Conservation (phyloP, 2,888 invertebrate species). For the Eupsilia transversa region DNA sequence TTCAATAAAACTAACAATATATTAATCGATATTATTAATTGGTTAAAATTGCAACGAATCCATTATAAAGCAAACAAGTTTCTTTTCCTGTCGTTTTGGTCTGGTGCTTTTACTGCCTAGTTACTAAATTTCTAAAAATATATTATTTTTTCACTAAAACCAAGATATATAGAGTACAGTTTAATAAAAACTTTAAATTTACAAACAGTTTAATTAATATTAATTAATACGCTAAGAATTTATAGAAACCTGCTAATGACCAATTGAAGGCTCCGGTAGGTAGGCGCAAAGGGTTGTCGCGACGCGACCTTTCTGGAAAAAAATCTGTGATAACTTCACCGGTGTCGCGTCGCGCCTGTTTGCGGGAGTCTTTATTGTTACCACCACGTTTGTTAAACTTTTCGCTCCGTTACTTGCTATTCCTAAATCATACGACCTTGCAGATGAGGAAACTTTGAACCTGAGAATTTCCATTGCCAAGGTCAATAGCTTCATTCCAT, state of each 20-base stretch:
- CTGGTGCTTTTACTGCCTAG: background rate
- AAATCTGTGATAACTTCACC: too few species aligned
- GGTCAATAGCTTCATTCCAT: constrained; percentile 69
- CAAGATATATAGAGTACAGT: background rate
- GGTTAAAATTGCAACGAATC: constrained; percentile 6
- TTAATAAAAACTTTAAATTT: background rate
- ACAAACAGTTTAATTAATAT: background rate
- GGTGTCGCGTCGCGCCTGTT: too few species aligned
- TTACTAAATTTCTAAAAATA: background rate
- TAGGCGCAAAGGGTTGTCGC: too few species aligned
- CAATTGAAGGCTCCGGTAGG: too few species aligned
- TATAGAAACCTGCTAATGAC: background rate
- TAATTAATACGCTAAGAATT: background rate
- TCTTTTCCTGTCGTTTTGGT: constrained; percentile 17
- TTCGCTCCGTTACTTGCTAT: constrained; percentile 40
- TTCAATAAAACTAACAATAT: background rate
- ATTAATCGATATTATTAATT: too few species aligned
- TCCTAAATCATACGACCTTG: constrained; percentile 71
- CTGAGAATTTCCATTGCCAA: constrained; percentile 73
- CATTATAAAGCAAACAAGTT: constrained; percentile 18
- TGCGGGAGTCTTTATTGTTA: too few species aligned
- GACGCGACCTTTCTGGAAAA: too few species aligned
- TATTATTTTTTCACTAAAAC: background rate
- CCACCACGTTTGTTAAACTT: constrained; percentile 9
- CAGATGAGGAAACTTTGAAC: constrained; percentile 77